Percentiles rank a stretch among this genome's conserved stretches.
These are phyloP conservation scores for Byasa hedistus DNA, from an alignment of 2,888 invertebrate species.

Conservation along the genomic window DNA sequence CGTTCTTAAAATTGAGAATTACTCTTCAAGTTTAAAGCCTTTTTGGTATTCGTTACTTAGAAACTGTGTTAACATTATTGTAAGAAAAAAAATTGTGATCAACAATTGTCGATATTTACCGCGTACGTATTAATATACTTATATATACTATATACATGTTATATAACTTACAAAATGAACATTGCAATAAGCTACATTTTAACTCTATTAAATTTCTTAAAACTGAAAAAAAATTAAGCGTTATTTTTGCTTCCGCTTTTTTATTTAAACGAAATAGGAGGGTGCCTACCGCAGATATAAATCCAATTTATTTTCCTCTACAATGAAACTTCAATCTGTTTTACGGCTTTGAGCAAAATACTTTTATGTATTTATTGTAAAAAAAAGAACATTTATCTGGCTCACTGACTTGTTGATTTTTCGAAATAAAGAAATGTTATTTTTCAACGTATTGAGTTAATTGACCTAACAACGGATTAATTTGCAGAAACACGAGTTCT, in stretches of 20 bases:
- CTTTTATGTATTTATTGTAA: not conserved
- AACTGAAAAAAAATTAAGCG: not conserved
- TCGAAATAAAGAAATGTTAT: not conserved
- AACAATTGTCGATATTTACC: not conserved
- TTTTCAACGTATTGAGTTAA: not conserved
- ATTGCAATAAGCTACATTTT: not conserved
- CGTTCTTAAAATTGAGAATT: not conserved
- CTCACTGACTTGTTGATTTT: not conserved
- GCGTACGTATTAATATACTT: too few relatives aligned
- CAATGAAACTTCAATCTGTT: constrained; percentile 21
- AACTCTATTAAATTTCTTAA: not conserved
- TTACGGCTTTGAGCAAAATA: constrained; percentile 18
- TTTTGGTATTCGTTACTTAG: not conserved
- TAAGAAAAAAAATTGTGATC: not conserved
- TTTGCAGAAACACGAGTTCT: not conserved
- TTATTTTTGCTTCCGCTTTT: constrained; percentile 7
- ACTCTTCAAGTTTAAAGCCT: not conserved
- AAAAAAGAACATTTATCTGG: not conserved
- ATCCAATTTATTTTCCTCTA: constrained; percentile 22
- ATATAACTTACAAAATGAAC: too few relatives aligned
- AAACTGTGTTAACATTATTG: not conserved
- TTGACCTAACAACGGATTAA: not conserved
- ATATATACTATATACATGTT: too few relatives aligned
- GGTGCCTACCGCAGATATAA: constrained; percentile 13
- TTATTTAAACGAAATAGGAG: constrained; percentile 7